Conservation (phyloP, 2,113 vertebrate genomes). For the Neolamprologus brichardi region DNA sequence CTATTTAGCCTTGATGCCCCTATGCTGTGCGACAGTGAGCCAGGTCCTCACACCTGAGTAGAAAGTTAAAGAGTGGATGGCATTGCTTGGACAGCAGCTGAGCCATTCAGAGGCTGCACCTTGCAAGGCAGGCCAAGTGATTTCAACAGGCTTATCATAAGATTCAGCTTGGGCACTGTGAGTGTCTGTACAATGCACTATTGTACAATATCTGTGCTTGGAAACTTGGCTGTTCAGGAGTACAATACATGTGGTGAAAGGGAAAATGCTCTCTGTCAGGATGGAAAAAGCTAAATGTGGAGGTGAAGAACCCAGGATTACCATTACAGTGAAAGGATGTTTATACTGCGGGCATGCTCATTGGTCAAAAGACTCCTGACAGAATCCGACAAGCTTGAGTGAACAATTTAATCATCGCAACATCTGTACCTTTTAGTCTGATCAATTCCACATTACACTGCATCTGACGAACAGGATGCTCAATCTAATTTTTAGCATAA, state of each 20-base stretch:
- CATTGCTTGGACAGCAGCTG: conserved; percentile 16
- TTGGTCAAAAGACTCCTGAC: background rate
- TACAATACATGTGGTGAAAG: background rate
- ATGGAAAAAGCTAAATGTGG: background rate
- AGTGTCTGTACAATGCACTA: background rate
- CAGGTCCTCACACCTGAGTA: conserved; percentile 27
- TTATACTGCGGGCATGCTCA: background rate
- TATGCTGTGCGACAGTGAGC: background rate
- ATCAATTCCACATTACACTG: background rate
- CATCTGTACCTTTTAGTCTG: background rate
- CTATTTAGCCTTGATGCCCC: background rate
- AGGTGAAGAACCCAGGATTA: background rate
- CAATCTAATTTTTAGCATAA: background rate
- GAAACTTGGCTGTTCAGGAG: background rate
- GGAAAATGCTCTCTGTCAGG: background rate
- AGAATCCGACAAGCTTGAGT: background rate
- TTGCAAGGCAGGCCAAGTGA: background rate
- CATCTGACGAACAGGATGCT: background rate
- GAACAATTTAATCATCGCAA: background rate
- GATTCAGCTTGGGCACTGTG: background rate
- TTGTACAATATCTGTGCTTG: background rate
- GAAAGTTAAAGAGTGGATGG: conserved; percentile 21
- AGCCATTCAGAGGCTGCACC: background rate
- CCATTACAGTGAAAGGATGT: background rate
- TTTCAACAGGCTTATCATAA: background rate